A percentile compares a stretch with the other conserved stretches of the same genome.
phyloP scores from a whole-genome alignment of 2,797 vertebrate genomes.

The Epinephelus coioides region DNA sequence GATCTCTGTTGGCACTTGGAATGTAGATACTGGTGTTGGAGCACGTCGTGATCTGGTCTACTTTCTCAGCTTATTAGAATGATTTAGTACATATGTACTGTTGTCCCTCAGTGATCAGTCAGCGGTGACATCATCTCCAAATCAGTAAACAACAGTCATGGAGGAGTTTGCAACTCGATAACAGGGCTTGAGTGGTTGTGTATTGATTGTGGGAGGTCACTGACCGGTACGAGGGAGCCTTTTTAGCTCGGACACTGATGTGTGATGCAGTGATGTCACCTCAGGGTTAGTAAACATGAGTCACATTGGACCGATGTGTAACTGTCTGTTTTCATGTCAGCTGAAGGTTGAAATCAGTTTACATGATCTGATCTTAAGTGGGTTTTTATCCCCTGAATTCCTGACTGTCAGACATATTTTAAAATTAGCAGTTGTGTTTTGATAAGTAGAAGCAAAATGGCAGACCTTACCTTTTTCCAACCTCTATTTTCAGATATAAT shows the following conservation, averaged over 20 bases:
- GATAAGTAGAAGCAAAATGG: neutral
- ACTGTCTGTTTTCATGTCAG: neutral
- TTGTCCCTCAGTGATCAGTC: conserved; percentile 2
- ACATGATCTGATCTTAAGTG: neutral
- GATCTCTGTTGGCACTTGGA: conserved; percentile 27
- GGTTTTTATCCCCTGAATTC: neutral
- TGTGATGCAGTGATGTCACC: conserved; percentile 32
- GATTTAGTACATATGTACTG: neutral
- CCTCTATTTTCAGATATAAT: too few species aligned
- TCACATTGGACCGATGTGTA: neutral
- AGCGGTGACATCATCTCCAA: conserved; percentile 33
- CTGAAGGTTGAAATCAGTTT: neutral
- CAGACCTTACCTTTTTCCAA: neutral
- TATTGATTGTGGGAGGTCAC: conserved; percentile 43
- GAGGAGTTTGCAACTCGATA: neutral
- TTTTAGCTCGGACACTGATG: neutral
- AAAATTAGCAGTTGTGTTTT: neutral
- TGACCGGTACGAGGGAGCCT: neutral
- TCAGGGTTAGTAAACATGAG: conserved; percentile 24
- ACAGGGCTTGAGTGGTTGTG: neutral
- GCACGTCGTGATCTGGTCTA: neutral
- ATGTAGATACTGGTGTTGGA: neutral
- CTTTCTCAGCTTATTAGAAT: neutral
- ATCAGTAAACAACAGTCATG: neutral
- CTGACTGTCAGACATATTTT: neutral